A percentile compares a stretch with the other conserved stretches of the same genome.
phyloP scores from a whole-genome alignment of 2,113 vertebrate species.

The Penelope pileata region DNA sequence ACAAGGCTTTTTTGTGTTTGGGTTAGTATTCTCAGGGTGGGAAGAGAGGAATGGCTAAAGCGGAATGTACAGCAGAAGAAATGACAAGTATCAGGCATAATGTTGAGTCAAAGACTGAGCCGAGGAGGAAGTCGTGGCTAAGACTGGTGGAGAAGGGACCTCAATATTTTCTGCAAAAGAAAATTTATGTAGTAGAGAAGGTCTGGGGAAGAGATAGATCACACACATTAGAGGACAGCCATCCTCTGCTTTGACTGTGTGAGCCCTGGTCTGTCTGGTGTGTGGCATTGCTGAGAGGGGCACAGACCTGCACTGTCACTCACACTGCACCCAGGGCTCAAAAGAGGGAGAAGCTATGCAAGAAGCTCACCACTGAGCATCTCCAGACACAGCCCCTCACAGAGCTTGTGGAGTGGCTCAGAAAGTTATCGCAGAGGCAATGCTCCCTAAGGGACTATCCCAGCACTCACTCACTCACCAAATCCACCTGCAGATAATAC shows the following conservation, averaged over 20 bases:
- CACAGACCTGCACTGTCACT: background rate
- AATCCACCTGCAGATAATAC: background rate
- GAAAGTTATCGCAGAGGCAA: background rate
- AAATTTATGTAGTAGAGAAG: background rate
- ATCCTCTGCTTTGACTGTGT: background rate
- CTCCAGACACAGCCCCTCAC: background rate
- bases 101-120: background rate
- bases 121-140: background rate
- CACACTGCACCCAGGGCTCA: background rate
- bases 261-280: background rate
- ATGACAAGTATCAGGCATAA: fast-evolving
- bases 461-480: background rate
- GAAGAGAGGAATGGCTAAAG: background rate
- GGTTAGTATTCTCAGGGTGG: background rate
- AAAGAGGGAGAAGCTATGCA: background rate
- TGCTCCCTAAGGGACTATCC: background rate
- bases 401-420: background rate
- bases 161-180: background rate
- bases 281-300: background rate
- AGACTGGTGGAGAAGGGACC: background rate
- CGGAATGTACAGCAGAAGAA: background rate
- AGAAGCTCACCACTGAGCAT: background rate
- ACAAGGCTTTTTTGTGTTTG: background rate
- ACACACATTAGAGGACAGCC: background rate
- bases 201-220: background rate